Base-by-base conservation (phyloP, 2,113 vertebrate genomes). In the Microcebus jonahi region DNA sequence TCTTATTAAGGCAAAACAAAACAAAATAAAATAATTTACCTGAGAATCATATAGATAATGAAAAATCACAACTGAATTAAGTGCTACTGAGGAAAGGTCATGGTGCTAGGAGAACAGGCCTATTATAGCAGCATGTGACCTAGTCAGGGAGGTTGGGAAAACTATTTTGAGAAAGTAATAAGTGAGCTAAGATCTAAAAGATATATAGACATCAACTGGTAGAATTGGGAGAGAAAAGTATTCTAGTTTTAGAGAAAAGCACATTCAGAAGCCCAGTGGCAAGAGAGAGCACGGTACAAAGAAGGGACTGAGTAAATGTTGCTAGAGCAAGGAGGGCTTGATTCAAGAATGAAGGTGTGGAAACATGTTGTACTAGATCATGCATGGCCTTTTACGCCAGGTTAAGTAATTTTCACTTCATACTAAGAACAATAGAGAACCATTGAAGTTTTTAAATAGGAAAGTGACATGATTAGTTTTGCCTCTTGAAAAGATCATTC, bases 41-140 rank as follows among this genome's bases (percentile, higher is more conserved):
- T 93, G 70, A 95, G 57, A 90, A 80, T 88, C 48, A 75, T 31
- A 65, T 31, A 68, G 25, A 84, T 57, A 88, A 85, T 94, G 20
- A 59, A 95, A 92, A 85, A 84, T 76, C 68, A 77, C 15, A 77
- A 55, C 31, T 82, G 31, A 57, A 3, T 55, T 70, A 79, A 79
- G 18, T 57, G 76, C 53, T 84, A 25, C 39, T 90, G 50, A 73
- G 17, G 94, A 79, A 83, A 83, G 39, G 34, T 50, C 34, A 53
- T 71, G n/a, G 53, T 70, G 20, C 27, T 86, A 45, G 65, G 77
- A 91, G 36, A 73, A 13, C 29, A 91, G 84, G 75, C 15, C 14
- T 70, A 27, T 70, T 87, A 27, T 29, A 88, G 39, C 6, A 29
- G 27, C 10, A 34, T 59, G 79, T 79, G n/a, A n/a, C 77, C 31